Evolutionary conservation across 2,113 vertebrate species (phyloP), one percentile per base, ranked within the genome.

Genomic region (Scytalopus superciliaris): DNA sequence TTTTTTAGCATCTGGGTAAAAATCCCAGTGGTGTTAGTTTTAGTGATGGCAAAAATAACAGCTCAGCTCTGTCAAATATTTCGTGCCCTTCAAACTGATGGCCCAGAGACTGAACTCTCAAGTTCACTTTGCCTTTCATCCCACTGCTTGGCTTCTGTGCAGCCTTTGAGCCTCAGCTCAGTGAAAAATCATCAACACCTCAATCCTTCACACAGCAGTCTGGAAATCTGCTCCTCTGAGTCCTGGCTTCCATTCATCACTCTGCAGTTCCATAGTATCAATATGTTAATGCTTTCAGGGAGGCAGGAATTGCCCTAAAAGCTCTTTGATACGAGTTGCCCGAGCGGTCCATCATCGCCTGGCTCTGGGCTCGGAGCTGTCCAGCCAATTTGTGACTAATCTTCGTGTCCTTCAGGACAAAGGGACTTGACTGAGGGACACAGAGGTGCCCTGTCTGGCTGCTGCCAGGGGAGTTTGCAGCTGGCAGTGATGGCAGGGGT

Each of bases 311-410:
- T 77, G 81, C 84, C 52, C 40, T 70, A 35, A 85, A 76, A 87
- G 80, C 87, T 68, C 13, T 8, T 66, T 9, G 79, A 4, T 68
- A 5, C 0, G 42, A 14, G 27, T 7, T 85, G 68, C 60, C 84
- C 7, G 3, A 11, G 5, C 3, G 10, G n/a, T 66, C 88, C n/a
- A 2, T 75, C 94, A 73, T 24, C 21, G 4, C 50, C 68, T 50
- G 24, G 67, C 91, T 88, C 69, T 78, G 22, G 23, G 70, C 31
- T 8, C 40, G n/a, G 66, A 86, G 73, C 28, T 83, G n/a, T 73
- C 31, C 94, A 78, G 93, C 60, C 93, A 80, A 47, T 42, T 74
- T 89, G 59, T 90, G 91, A 85, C 69, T 81, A 57, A 87, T 57
- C 52, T 35, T 70, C 12, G 1, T 21, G 64, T 83, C 91, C 87